A percentile compares a stretch with the other conserved stretches of the same genome.
Evolutionary conservation across 1,140 invertebrate genomes (phyloP).

Genomic region (Formica exsecta): DNA sequence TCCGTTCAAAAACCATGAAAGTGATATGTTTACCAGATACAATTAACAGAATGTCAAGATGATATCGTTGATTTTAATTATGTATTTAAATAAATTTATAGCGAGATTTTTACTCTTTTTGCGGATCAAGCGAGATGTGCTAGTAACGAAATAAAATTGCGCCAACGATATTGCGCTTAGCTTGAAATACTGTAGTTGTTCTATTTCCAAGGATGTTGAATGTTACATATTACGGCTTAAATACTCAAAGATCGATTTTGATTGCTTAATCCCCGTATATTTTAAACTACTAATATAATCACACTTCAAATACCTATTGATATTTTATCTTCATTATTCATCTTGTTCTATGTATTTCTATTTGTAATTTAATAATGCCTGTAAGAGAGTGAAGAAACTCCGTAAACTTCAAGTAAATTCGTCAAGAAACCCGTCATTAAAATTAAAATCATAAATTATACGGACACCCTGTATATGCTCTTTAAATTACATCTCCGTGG

Average conservation of each 20-base stretch:
- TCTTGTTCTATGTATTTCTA: neutral
- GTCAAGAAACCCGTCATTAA: constrained; percentile 15
- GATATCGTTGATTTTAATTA: neutral
- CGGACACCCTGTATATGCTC: neutral
- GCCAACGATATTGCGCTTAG: constrained; percentile 1
- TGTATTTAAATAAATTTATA: neutral
- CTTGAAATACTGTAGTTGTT: constrained; percentile 18
- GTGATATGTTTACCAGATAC: neutral
- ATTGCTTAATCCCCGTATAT: neutral
- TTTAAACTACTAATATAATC: constrained; percentile 7
- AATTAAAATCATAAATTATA: constrained; percentile 15
- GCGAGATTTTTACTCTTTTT: neutral
- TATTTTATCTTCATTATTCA: neutral
- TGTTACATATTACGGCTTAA: neutral
- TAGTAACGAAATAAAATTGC: constrained; percentile 46
- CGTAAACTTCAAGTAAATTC: neutral
- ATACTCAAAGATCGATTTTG: neutral
- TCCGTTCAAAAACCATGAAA: neutral
- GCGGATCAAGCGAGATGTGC: neutral
- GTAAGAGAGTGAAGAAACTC: no score
- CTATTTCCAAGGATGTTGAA: constrained; percentile 11
- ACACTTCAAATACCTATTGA: neutral
- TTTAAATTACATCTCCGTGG: constrained; percentile 22
- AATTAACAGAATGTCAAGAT: neutral
- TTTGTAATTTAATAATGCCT: constrained; percentile 1